Base-by-base conservation (phyloP, 2,113 vertebrate genomes). In the Tyrannus savana region DNA sequence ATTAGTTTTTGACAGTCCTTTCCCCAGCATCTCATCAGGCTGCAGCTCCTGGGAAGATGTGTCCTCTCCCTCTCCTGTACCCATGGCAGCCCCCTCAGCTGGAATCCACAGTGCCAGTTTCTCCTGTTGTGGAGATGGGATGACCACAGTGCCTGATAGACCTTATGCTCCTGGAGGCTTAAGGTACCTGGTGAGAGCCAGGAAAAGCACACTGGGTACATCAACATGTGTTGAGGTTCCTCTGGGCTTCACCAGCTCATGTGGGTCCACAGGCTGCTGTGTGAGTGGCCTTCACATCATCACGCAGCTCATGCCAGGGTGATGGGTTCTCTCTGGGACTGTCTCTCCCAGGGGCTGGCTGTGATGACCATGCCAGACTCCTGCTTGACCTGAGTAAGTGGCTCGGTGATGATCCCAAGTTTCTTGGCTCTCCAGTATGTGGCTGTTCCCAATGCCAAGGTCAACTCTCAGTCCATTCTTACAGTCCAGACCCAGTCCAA, bases 1-100 rank as follows among this genome's bases (percentile, higher is more conserved):
- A 97, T 96, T 96, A 95, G 93, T 93, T 97, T 97, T 91, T 92
- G 76, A 82, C 89, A 95, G 84, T 85, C 63, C 88, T 96, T 79
- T 96, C 42, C 52, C 47, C 64, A 89, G 91, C 24, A 14, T 81
- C 66, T 91, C 72, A 58, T 52, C 88, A 90, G 94, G 84, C 82
- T 96, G 82, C 67, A 52, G 78, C 90, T 95, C 37, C 84, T 63
- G 58, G 59, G 53, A 92, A 77, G 84, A 73, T n/a, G 24, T 1
- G 7, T 82, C 46, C 53, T 42, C 35, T 78, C 68, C 52, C 49
- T 49, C 52, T 55, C 39, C 27, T 5, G 2, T 56, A 23, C 72
- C 67, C 35, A 3, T 19, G 49, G 68, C 72, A 82, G 53, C 22
- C 30, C 30, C 41, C 41, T 77, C 0, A 0, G 30, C 1, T 78